A percentile compares a stretch with the other conserved stretches of the same genome.
Evolutionary conservation across 2,113 vertebrate genomes (phyloP).

Genomic region (Leptobrachium ailaonicum): DNA sequence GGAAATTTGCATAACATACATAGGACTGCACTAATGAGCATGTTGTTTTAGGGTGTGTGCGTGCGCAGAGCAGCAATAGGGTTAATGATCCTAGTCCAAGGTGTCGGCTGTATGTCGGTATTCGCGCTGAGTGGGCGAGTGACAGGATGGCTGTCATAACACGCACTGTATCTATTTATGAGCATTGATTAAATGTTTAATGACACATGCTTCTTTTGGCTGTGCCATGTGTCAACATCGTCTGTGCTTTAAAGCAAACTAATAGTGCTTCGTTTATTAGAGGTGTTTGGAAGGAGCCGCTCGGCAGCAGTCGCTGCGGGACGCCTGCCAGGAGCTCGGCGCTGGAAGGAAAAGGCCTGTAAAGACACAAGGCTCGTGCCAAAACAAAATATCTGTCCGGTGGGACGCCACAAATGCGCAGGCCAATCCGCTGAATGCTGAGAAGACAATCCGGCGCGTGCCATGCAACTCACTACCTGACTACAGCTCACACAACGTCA

Average conservation of each 20-base stretch:
- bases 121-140: slow-evolving; percentile 24
- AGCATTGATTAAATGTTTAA: slow-evolving; percentile 36
- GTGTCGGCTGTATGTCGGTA: background rate
- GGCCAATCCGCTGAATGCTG: background rate
- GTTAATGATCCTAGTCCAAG: background rate
- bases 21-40: too few species aligned
- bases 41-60: too few species aligned
- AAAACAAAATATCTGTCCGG: background rate
- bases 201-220: slow-evolving; percentile 20
- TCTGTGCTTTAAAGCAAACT: slow-evolving; percentile 8
- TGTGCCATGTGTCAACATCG: slow-evolving; percentile 4
- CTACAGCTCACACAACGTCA: too few species aligned
- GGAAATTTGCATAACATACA: too few species aligned
- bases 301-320: background rate
- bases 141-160: slow-evolving; percentile 11
- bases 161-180: slow-evolving; percentile 20
- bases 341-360: background rate
- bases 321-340: background rate
- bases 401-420: too few species aligned
- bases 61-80: background rate
- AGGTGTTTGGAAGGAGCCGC: background rate
- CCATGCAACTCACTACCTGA: too few species aligned
- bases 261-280: slow-evolving; percentile 18
- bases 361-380: background rate
- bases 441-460: too few species aligned